Evolutionary conservation across 1,140 invertebrate genomes (phyloP), one percentile per base, ranked within the genome.

Genomic region (Pseudomyrmex sp.): DNA sequence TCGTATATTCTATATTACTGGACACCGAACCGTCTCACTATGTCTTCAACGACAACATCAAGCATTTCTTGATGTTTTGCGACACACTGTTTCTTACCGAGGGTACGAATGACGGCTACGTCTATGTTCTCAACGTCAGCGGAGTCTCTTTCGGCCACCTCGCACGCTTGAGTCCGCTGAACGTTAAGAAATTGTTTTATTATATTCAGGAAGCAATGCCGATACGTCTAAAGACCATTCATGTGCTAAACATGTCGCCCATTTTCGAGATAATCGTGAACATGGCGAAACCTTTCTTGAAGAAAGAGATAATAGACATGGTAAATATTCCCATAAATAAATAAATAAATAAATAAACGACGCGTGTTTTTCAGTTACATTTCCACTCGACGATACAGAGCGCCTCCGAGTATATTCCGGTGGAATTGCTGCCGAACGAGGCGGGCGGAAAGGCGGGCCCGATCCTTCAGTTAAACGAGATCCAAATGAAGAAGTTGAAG

Each of bases 251-350:
- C 85, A 95, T 95, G 18, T 95, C 95, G 1, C 91, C 94, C 0
- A 95, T 96, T 69, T 95, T 97, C 93, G 96, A 97, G 85, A 95
- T 96, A 85, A 88, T 96, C 13, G 88, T 97, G 91, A 95, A 95
- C 15, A 79, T 97, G 54, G 93, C 96, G 87, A 95, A 94, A 75
- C 96, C 96, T 0, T 96, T 97, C 72, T 95, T 97, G 94, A 96
- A 96, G 83, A 96, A 96, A 65, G 94, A 96, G 52, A 88, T 97
- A 0, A 87, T 95, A 10, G 94, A 95, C 20, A 35, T 88, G 54
- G 86, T 88, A 80, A 20, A 18, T 75, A 63, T 35, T 35, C 35
- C 0, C 0, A 18, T 18, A 35, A 35, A 35, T 35, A 35, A 35
- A 35, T 35, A 35, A 35, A 35, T 35, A 7, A 18, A 18, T 18